Evolutionary conservation across 2,113 vertebrate genomes (phyloP).

Genomic region (Brevimyrus niger): DNA sequence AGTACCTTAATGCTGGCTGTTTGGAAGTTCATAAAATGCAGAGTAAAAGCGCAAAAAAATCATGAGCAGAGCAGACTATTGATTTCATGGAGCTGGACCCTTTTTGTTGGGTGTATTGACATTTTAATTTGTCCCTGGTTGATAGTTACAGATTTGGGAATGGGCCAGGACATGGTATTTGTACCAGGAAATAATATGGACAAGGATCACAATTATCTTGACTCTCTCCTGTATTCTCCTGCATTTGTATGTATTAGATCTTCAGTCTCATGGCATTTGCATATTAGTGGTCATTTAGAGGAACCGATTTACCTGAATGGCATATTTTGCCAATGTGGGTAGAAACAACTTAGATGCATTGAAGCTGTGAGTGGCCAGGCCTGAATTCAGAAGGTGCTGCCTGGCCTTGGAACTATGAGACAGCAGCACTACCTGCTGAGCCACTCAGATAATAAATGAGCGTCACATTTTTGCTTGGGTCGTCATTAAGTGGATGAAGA

Average conservation of each 20-base stretch:
- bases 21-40: neutral
- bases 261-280: neutral
- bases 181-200: neutral
- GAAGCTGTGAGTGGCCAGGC: neutral
- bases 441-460: neutral
- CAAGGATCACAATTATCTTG: neutral
- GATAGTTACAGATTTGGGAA: neutral
- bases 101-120: neutral
- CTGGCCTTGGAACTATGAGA: neutral
- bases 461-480: neutral
- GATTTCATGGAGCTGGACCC: neutral
- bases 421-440: neutral
- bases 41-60: neutral
- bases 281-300: neutral
- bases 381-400: neutral
- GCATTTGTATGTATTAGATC: neutral
- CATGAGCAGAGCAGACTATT: neutral
- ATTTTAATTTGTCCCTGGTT: neutral
- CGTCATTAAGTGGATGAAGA: slow-evolving; percentile 3
- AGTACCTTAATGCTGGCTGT: neutral
- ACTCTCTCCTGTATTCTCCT: neutral
- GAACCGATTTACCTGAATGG: neutral
- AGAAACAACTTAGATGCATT: neutral
- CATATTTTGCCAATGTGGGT: neutral
- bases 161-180: neutral